Conservation (phyloP, 2,888 invertebrate genomes). For the Lithophane semibrunnea region DNA sequence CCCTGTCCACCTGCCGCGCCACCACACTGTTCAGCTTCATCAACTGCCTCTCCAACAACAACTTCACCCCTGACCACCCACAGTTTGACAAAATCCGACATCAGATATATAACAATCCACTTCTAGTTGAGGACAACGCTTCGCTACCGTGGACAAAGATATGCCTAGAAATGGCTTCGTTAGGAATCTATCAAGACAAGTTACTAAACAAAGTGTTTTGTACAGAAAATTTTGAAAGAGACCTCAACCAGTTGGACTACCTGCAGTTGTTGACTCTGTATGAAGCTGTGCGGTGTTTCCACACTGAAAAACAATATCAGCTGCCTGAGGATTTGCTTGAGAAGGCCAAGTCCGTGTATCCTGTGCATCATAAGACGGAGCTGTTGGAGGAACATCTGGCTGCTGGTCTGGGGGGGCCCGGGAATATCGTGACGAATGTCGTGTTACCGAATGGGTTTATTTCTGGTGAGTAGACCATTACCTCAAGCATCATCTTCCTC, state of each 20-base stretch:
- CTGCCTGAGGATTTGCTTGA: conserved; percentile 82
- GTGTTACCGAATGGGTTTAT: conserved; percentile 89
- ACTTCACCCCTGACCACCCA: conserved; percentile 89
- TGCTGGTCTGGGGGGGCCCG: conserved; percentile 89
- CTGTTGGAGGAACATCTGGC: conserved; percentile 87
- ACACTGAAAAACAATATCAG: conserved; percentile 77
- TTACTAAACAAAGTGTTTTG: conserved; percentile 89
- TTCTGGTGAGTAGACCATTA: conserved; percentile 82
- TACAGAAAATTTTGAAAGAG: conserved; percentile 82
- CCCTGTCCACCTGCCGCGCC: conserved; percentile 81
- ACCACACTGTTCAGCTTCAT: conserved; percentile 87
- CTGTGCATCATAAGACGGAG: conserved; percentile 76
- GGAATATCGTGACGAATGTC: conserved; percentile 89
- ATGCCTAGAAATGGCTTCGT: conserved; percentile 89
- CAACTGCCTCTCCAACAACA: conserved; percentile 90
- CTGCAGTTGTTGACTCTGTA: conserved; percentile 89
- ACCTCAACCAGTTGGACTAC: conserved; percentile 84
- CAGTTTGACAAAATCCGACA: conserved; percentile 88
- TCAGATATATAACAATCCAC: conserved; percentile 82
- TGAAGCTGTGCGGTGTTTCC: conserved; percentile 88
- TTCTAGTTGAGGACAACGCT: conserved; percentile 78
- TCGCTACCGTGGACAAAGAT: conserved; percentile 89
- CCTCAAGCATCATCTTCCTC: not conserved
- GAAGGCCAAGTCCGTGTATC: conserved; percentile 78
- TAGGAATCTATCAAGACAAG: conserved; percentile 90